These are phyloP conservation scores for Nanorana parkeri DNA, from an alignment of 2,113 vertebrate species.

Conservation along the genomic window DNA sequence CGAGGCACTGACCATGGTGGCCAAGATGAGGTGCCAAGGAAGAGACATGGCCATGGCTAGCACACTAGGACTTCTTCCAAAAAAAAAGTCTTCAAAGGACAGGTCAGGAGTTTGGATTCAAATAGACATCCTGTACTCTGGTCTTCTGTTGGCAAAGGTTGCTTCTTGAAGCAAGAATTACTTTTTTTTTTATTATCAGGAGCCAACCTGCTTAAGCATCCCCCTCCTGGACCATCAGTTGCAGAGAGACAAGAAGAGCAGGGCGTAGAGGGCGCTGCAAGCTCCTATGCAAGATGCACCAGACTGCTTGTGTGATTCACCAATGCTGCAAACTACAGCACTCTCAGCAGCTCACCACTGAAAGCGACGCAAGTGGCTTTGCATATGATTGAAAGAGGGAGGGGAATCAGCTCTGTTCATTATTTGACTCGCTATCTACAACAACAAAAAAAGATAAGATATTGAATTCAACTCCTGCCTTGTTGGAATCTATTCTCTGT, in stretches of 20 bases:
- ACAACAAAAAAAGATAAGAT: not conserved
- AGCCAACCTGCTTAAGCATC: not conserved
- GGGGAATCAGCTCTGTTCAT: conserved; percentile 2
- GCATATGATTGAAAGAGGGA: not conserved
- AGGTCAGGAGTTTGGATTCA: not conserved
- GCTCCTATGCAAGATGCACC: not conserved
- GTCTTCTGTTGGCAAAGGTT: not conserved
- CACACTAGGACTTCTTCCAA: not conserved
- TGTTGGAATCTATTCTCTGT: no score
- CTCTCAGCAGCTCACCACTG: conserved; percentile 13
- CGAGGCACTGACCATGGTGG: not conserved
- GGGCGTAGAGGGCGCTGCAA: conserved; percentile 31
- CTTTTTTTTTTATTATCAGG: not conserved
- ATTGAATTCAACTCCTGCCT: not conserved
- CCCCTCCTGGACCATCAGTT: not conserved
- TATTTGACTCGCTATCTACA: conserved; percentile 25
- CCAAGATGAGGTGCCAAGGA: no score
- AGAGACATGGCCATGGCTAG: not conserved
- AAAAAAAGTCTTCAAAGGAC: not conserved
- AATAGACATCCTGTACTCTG: not conserved
- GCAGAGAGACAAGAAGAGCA: not conserved
- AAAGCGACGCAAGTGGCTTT: conserved; percentile 12
- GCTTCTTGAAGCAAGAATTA: not conserved
- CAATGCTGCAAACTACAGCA: conserved; percentile 1
- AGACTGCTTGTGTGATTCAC: not conserved